Evolutionary conservation across 2,888 invertebrate genomes (phyloP).

Genomic region (Arctia plantaginis): DNA sequence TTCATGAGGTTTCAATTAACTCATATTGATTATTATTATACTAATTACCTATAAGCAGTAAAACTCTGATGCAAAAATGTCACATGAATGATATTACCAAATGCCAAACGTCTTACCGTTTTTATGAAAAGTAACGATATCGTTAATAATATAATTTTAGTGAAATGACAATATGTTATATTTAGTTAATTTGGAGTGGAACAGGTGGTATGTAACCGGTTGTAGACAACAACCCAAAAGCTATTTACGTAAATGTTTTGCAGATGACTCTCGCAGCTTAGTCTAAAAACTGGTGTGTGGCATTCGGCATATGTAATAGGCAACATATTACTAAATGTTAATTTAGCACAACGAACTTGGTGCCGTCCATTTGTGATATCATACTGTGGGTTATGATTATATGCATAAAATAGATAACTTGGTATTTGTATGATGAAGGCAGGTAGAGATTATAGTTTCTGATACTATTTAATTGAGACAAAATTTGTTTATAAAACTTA

Average conservation of each 20-base stretch:
- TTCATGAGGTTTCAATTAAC: neutral
- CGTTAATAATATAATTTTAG: conserved; percentile 27
- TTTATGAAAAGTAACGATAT: conserved; percentile 28
- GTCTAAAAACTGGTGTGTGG: conserved; percentile 42
- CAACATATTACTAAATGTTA: conserved; percentile 42
- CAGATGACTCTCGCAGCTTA: conserved; percentile 45
- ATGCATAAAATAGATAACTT: neutral
- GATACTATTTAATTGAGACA: too few species aligned
- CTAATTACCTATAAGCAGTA: neutral
- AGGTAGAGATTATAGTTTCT: too few species aligned
- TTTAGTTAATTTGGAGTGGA: conserved; percentile 53
- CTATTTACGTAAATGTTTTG: conserved; percentile 54
- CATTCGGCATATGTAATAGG: conserved; percentile 33
- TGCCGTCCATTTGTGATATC: neutral
- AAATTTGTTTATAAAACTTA: too few species aligned
- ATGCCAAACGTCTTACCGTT: conserved; percentile 20
- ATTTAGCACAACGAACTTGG: conserved; percentile 20
- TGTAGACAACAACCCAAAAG: conserved; percentile 44
- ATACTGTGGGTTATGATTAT: neutral
- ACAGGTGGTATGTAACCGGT: conserved; percentile 66
- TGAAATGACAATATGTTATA: conserved; percentile 40
- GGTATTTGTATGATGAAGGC: neutral
- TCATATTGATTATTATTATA: neutral
- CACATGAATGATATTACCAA: neutral
- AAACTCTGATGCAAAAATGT: neutral